These are phyloP conservation scores for Phalacrocorax carbo DNA, from an alignment of 2,113 vertebrate genomes.

Conservation along the genomic window DNA sequence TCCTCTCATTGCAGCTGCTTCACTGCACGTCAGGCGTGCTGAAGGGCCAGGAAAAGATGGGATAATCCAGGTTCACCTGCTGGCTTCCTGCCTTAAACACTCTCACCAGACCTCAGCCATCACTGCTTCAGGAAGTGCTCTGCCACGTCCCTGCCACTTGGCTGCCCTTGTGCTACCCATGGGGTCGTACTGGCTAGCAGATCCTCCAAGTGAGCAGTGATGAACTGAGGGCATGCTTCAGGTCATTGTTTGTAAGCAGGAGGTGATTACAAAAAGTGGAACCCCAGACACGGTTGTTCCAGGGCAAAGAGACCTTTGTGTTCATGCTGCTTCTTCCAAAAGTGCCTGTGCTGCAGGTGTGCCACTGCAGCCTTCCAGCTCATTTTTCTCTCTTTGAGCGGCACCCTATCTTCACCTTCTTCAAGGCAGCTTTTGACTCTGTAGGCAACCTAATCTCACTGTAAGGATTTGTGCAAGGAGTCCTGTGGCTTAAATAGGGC, in stretches of 20 bases:
- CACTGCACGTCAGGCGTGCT: fast-evolving
- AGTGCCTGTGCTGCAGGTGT: neutral
- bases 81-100: neutral
- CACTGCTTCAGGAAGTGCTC: fast-evolving
- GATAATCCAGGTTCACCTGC: neutral
- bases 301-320: neutral
- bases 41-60: neutral
- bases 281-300: fast-evolving
- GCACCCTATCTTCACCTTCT: neutral
- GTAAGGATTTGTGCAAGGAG: neutral
- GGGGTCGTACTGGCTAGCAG: neutral
- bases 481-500: neutral
- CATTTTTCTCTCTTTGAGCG: neutral
- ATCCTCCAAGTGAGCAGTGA: neutral
- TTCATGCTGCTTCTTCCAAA: neutral
- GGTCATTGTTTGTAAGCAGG: neutral
- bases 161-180: neutral
- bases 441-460: neutral
- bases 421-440: neutral
- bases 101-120: fast-evolving
- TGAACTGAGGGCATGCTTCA: neutral
- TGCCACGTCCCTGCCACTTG: neutral
- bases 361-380: neutral
- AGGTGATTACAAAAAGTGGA: neutral
- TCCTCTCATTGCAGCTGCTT: neutral